Base-by-base conservation (phyloP, 2,797 vertebrate species). In the Prionace glauca region DNA sequence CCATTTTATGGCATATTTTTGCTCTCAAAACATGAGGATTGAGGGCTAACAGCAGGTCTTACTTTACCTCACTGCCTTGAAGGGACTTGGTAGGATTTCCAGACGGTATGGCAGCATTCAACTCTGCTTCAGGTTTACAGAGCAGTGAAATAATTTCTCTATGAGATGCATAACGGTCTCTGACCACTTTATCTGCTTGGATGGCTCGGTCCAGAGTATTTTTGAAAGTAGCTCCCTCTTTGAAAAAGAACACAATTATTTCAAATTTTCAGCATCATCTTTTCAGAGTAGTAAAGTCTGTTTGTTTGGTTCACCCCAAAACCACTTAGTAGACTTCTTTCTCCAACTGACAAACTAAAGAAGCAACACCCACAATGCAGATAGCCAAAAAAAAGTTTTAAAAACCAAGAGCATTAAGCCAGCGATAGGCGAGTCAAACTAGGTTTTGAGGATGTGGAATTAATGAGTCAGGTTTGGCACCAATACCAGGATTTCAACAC, bases 1-100 rank as follows among this genome's bases (percentile, higher is more conserved):
- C 18, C 86, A 29, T 16, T n/a, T 90, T 26, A 32, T 32, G 29
- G 12, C 10, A 90, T 36, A 67, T 92, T 36, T 36, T 92, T 67
- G 18, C 36, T 84, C 62, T 36, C 18, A 67, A 92, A 36, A n/a
- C 90, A 92, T 0, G 36, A 29, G 2, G 77, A 84, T 67, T 67
- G 18, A 67, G 20, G 32, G 62, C 8, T n/a, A 0, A 56, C 29
- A 56, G 14, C 69, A 94, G 72, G 14, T 50, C 29, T 50, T 1
- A 36, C n/a, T 97, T 97, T 96, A 99, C 99, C 98, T 99, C 99
- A 22, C 98, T 99, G 97, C 99, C 99, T 96, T 99, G 99, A 96
- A 99, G 97, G 8, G 99, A 99, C 97, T 98, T 99, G 92, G 99
- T 98, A 1, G 99, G 99, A 97, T 99, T 99, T 94, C 99, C 99